Evolutionary conservation across 2,113 vertebrate genomes (phyloP), one percentile per base, ranked within the genome.

Genomic region (Physeter macrocephalus): DNA sequence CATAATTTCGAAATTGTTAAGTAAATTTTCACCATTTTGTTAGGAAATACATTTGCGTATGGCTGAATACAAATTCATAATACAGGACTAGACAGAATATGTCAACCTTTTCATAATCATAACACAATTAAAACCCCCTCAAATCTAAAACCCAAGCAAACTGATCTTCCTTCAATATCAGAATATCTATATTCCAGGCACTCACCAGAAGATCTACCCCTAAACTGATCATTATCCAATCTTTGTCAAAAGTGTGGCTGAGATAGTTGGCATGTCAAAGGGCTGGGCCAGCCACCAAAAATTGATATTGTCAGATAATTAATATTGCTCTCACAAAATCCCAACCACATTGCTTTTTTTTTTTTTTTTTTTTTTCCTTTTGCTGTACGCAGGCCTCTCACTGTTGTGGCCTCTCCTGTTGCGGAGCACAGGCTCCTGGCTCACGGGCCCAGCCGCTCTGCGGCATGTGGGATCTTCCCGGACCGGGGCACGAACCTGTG

Each of bases 1-100:
- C 31, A 75, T 75, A 90, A 95, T 66, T 66, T 88, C 2, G 69
- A 96, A 95, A 80, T 57, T 78, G 69, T 84, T 67, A 92, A 83
- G 64, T 67, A 84, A 82, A n/a, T 81, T 72, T 97, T 87, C 29
- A 89, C 2, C 67, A 49, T 91, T 34, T 43, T 74, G 4, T 90
- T 87, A 84, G 8, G 27, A 90, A 74, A 80, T 54, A 89, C 2
- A 72, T 61, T 36, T 61, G 36, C 71, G 34, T 5, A 93, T 74
- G 21, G 84, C 13, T 88, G 9, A 94, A 67, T 36, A 59, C 52
- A 96, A 83, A 54, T 46, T 77, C 14, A 20, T 78, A 39, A 36
- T 27, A 0, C 20, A 92, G 39, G 46, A 74, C 8, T 66, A 95
- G 36, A 85, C 9, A 59, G 62, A 82, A 61, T 71, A 80, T 25